These are phyloP conservation scores for Merodon equestris DNA, from an alignment of 2,888 invertebrate genomes.

Conservation along the genomic window DNA sequence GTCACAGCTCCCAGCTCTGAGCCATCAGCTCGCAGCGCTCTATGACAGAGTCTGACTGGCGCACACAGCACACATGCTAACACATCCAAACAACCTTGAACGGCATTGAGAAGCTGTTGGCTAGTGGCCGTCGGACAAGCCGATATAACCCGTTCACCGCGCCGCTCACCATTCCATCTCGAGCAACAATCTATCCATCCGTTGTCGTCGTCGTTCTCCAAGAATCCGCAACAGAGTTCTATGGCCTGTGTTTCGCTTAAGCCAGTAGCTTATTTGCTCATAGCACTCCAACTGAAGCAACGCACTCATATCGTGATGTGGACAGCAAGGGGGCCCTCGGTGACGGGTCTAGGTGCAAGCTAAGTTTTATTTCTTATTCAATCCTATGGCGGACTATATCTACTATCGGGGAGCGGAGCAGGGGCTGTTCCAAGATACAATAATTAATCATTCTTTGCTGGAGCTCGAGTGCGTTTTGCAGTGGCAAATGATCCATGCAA, in stretches of 20 bases:
- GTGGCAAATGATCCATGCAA: slow-evolving; percentile 63
- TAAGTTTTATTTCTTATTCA: slow-evolving; percentile 57
- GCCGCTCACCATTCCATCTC: slow-evolving; percentile 2
- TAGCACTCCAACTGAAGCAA: slow-evolving; percentile 34
- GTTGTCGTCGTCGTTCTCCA: slow-evolving; percentile 8
- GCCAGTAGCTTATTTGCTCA: slow-evolving; percentile 33
- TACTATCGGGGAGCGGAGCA: slow-evolving; percentile 31
- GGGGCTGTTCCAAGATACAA: too few relatives aligned
- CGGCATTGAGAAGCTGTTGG: slow-evolving; percentile 66
- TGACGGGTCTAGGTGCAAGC: slow-evolving; percentile 48
- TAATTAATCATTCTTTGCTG: slow-evolving; percentile 60
- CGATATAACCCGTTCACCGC: not conserved
- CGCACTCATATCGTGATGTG: slow-evolving; percentile 11
- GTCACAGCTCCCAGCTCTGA: too few relatives aligned
- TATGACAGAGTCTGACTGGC: slow-evolving; percentile 23
- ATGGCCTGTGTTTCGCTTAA: slow-evolving; percentile 47
- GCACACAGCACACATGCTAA: slow-evolving; percentile 40
- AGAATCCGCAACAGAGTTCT: slow-evolving; percentile 54
- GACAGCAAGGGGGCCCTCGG: not conserved
- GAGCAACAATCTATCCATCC: too few relatives aligned
- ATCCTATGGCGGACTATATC: slow-evolving; percentile 40
- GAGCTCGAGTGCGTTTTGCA: slow-evolving; percentile 50
- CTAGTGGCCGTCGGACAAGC: slow-evolving; percentile 20
- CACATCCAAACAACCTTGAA: slow-evolving; percentile 62
- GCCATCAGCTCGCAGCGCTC: not conserved